Evolutionary conservation across 2,113 vertebrate species (phyloP).

Genomic region (Myiopsitta monachus): DNA sequence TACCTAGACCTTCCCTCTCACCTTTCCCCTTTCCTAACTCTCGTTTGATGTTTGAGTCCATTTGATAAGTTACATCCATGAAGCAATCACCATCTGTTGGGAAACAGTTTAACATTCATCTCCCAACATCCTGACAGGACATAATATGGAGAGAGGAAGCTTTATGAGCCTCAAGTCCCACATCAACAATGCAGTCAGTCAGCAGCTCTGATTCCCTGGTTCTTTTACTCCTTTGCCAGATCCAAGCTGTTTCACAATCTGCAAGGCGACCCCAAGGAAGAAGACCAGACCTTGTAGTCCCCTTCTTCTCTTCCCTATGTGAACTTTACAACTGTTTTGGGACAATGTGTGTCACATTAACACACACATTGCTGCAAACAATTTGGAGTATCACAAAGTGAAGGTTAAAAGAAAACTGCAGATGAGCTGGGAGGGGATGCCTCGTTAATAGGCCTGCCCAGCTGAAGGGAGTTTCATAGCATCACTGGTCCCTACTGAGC

Average conservation of each 20-base stretch:
- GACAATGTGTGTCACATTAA: background rate
- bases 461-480: background rate
- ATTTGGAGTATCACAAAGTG: background rate
- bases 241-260: background rate
- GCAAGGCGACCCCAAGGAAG: background rate
- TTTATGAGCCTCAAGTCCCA: background rate
- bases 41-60: background rate
- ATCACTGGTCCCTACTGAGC: background rate
- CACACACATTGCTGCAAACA: background rate
- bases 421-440: background rate
- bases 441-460: background rate
- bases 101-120: background rate
- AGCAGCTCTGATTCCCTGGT: background rate
- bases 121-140: background rate
- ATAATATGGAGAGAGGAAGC: background rate
- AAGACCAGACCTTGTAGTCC: background rate
- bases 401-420: background rate
- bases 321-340: background rate
- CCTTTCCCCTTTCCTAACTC: background rate
- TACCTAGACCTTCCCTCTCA: background rate
- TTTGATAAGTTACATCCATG: background rate
- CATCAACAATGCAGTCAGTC: background rate
- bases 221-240: background rate
- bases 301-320: background rate
- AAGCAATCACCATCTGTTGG: background rate